A percentile compares a stretch with the other conserved stretches of the same genome.
phyloP scores from a whole-genome alignment of 2,888 invertebrate genomes.

The Xestia sexstrigata region DNA sequence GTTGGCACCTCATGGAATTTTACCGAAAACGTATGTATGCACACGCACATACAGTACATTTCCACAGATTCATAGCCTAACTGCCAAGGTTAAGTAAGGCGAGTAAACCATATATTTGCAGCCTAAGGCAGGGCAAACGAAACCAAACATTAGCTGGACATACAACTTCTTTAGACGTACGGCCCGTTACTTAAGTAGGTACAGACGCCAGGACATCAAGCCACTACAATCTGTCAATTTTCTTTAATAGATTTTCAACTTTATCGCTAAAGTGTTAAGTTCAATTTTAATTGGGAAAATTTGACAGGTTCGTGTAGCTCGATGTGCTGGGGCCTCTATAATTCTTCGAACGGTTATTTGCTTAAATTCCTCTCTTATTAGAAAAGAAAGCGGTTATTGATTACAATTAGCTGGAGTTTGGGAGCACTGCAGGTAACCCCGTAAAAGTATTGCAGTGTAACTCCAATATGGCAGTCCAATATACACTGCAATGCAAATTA shows the following conservation, averaged over 20 bases:
- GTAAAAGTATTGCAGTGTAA: not conserved
- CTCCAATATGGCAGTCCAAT: not conserved
- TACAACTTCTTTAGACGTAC: conserved; percentile 3
- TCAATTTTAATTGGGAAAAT: no score
- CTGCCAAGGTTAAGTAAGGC: conserved; percentile 37
- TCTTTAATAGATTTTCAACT: no score
- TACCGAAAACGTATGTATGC: not conserved
- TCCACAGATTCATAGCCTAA: conserved; percentile 17
- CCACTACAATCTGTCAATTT: no score
- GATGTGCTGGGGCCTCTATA: not conserved
- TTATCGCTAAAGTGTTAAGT: no score
- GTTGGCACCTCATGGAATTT: conserved; percentile 7
- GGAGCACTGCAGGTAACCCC: not conserved
- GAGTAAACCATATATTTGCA: conserved; percentile 31
- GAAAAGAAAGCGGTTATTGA: conserved; percentile 16
- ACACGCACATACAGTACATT: not conserved
- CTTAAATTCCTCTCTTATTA: not conserved
- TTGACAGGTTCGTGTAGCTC: no score
- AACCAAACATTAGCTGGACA: conserved; percentile 24
- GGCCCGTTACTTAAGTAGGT: not conserved
- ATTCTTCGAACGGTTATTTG: not conserved
- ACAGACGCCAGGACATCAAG: no score
- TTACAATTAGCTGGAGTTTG: not conserved
- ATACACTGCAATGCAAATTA: not conserved
- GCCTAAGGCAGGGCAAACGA: not conserved